Percentiles rank a stretch among this genome's conserved stretches.
phyloP scores from a whole-genome alignment of 2,797 vertebrate genomes.

The Poeciliopsis gracilis region DNA sequence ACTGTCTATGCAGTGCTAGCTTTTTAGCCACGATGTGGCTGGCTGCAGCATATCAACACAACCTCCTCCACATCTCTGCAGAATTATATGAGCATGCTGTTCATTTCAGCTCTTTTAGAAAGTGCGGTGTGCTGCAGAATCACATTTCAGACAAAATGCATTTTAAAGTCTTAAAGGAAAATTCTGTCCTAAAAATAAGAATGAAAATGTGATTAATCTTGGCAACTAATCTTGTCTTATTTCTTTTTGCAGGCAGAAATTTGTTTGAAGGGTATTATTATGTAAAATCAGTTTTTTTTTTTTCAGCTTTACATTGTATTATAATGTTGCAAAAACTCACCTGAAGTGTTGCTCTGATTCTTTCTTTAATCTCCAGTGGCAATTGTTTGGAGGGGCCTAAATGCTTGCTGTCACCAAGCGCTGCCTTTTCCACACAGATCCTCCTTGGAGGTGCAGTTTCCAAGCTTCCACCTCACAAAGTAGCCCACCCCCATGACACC shows the following conservation, averaged over 20 bases:
- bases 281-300: no score
- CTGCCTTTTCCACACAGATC: no score
- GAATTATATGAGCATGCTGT: background rate
- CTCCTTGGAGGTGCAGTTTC: no score
- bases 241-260: background rate
- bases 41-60: background rate
- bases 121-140: background rate
- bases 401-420: no score
- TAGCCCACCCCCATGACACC: no score
- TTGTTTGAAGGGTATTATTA: no score
- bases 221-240: no score
- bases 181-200: background rate
- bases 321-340: no score
- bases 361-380: background rate
- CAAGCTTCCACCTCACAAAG: no score
- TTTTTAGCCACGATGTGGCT: background rate
- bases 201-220: background rate
- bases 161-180: background rate
- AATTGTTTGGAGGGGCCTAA: no score
- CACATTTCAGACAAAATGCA: background rate
- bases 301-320: no score
- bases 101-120: background rate
- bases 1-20: background rate
- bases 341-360: background rate
- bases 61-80: background rate